phyloP scores from a whole-genome alignment of 2,113 vertebrate species.

The Ranitomeya variabilis region DNA sequence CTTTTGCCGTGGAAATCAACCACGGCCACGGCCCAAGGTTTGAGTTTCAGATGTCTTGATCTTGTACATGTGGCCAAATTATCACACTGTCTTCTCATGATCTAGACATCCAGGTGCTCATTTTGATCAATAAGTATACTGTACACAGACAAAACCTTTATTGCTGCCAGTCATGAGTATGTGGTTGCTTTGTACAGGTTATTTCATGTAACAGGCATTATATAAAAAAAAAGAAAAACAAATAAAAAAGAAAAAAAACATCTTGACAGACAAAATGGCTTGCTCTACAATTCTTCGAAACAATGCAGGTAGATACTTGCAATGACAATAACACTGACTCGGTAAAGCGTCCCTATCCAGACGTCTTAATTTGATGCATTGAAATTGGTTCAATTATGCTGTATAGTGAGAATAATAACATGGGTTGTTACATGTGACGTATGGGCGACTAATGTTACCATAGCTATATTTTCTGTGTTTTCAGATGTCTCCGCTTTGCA shows the following conservation, averaged over 20 bases:
- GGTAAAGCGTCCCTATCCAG: not conserved
- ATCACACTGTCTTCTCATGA: not conserved
- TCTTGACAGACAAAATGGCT: constrained; percentile 9
- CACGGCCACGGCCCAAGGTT: not conserved
- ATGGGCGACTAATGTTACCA: not conserved
- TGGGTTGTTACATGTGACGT: not conserved
- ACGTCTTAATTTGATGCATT: constrained; percentile 19
- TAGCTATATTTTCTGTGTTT: not conserved
- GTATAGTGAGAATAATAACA: not conserved
- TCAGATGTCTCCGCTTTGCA: not conserved
- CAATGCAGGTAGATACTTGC: constrained; percentile 23
- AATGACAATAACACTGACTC: not conserved
- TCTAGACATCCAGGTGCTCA: not conserved
- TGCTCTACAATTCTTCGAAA: not conserved
- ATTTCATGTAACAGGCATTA: not conserved
- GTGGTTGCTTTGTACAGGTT: constrained; percentile 6
- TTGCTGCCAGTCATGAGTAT: not conserved
- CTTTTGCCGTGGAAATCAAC: not conserved
- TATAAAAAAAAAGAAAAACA: not conserved
- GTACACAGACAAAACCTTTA: not conserved
- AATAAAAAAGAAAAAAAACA: not conserved
- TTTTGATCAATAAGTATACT: not conserved
- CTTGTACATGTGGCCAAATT: not conserved
- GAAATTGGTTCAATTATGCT: constrained; percentile 34
- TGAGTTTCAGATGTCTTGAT: not conserved